Evolutionary conservation across 2,797 vertebrate species (phyloP).

Genomic region (Sebastiscus tertius): DNA sequence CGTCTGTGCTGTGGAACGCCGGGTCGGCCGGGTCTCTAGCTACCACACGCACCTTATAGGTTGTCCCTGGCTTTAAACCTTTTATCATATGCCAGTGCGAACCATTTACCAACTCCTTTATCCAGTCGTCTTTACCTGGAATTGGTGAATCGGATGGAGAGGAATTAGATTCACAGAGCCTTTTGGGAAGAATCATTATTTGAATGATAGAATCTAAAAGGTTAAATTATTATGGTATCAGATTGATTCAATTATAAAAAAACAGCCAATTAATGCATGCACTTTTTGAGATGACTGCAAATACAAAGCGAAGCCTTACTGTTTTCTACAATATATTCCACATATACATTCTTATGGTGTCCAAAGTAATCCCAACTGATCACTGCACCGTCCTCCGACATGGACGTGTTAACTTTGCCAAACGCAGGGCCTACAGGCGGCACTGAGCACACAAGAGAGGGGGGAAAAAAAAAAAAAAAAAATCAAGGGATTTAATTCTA

Average conservation of each 20-base stretch:
- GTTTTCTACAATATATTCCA: conserved; percentile 96
- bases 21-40: conserved; percentile 87
- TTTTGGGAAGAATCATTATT: not conserved
- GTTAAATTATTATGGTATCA: not conserved
- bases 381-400: conserved; percentile 89
- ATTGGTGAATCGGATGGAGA: conserved; percentile 55
- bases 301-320: conserved; percentile 87
- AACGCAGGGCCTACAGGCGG: conserved; percentile 87
- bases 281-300: conserved; percentile 17
- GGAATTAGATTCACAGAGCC: conserved; percentile 26
- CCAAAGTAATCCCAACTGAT: conserved; percentile 96
- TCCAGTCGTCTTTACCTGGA: conserved; percentile 95
- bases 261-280: conserved; percentile 3
- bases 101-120: conserved; percentile 93
- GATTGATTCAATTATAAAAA: not conserved
- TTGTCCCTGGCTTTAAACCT: conserved; percentile 92
- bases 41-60: conserved; percentile 93
- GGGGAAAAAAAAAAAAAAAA: conserved; percentile 19
- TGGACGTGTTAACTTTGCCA: conserved; percentile 88
- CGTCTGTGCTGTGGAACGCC: conserved; percentile 88
- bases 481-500: conserved; percentile 14
- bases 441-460: conserved; percentile 83
- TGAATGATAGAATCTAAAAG: not conserved
- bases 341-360: conserved; percentile 91
- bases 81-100: conserved; percentile 92